Conservation (phyloP, 2,797 vertebrate species). For the Macrochelys suwanniensis region DNA sequence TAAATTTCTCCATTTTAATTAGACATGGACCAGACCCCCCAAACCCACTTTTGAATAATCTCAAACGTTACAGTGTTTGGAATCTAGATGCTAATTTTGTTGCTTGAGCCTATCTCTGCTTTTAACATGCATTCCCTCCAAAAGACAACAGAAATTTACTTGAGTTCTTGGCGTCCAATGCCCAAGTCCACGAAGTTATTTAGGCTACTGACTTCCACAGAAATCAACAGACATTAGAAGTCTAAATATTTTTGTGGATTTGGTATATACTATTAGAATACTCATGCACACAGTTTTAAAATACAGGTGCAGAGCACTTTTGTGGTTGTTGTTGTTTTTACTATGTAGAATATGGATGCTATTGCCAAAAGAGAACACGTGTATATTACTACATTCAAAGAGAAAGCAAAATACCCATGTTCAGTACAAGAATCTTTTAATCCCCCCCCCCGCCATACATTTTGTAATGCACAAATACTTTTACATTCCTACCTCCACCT, state of each 20-base stretch:
- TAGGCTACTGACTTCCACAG: not conserved
- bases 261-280: not conserved
- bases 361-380: not conserved
- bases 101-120: not conserved
- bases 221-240: not conserved
- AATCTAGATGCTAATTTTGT: not conserved
- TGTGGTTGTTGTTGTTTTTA: not conserved
- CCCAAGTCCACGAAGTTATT: not conserved
- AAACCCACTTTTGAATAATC: not conserved
- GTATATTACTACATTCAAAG: not conserved
- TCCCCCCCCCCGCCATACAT: not conserved
- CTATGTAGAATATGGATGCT: not conserved
- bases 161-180: not conserved
- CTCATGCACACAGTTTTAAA: not conserved
- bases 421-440: not conserved
- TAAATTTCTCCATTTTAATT: conserved; percentile 24
- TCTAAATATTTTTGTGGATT: not conserved
- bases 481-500: not conserved
- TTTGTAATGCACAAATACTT: not conserved
- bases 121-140: not conserved
- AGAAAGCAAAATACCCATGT: not conserved
- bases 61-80: not conserved
- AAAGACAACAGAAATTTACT: not conserved
- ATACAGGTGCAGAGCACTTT: not conserved
- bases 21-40: not conserved